A percentile compares a stretch with the other conserved stretches of the same genome.
Evolutionary conservation across 2,888 invertebrate genomes (phyloP).

Genomic region (Ectropis crepuscularia): DNA sequence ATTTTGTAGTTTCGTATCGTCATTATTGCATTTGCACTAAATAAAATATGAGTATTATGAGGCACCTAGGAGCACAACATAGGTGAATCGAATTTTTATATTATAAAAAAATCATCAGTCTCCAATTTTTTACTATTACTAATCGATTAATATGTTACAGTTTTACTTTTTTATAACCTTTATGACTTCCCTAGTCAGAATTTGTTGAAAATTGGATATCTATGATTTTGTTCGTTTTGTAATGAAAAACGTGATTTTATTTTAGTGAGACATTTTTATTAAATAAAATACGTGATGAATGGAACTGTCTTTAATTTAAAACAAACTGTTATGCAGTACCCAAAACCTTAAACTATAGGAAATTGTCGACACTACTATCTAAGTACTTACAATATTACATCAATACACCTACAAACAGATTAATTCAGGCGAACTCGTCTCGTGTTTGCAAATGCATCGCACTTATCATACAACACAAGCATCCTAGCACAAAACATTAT

Average conservation of each 20-base stretch:
- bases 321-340: conserved; percentile 37
- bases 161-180: conserved; percentile 9
- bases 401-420: no score
- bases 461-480: no score
- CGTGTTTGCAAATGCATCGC: no score
- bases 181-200: conserved; percentile 70
- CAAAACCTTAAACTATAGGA: conserved; percentile 42
- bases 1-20: conserved; percentile 40
- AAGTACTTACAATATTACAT: no score
- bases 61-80: conserved; percentile 49
- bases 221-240: conserved; percentile 52
- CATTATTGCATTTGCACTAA: conserved; percentile 29
- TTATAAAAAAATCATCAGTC: neutral
- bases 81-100: conserved; percentile 13
- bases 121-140: no score
- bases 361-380: conserved; percentile 32
- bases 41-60: conserved; percentile 23
- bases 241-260: conserved; percentile 70
- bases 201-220: conserved; percentile 51
- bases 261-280: conserved; percentile 70
- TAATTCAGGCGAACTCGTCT: no score
- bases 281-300: conserved; percentile 65
- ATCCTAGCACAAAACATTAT: no score
- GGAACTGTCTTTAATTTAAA: conserved; percentile 40
- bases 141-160: neutral